Evolutionary conservation across 1,140 invertebrate species (phyloP).

Genomic region (Papilio aristodemus): DNA sequence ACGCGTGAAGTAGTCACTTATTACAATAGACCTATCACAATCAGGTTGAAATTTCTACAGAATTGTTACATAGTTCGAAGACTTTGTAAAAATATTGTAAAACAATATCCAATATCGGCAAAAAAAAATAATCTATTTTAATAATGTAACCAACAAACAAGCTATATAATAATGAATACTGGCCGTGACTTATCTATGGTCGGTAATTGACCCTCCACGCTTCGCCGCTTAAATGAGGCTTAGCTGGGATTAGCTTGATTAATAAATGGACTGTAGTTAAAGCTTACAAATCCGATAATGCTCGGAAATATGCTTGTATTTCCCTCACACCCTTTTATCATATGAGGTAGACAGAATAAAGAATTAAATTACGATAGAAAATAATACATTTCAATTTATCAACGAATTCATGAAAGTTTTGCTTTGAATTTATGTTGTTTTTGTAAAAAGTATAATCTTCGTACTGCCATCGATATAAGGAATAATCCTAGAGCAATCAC

Average conservation of each 20-base stretch:
- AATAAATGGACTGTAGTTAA: slow-evolving; percentile 7
- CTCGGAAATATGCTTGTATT: background rate
- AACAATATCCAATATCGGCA: background rate
- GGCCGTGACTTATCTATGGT: slow-evolving; percentile 19
- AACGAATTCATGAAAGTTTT: background rate
- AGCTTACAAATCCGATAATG: slow-evolving; percentile 11
- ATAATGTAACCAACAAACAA: background rate
- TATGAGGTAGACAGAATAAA: background rate
- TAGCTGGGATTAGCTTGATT: slow-evolving; percentile 11
- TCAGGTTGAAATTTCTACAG: too few relatives aligned
- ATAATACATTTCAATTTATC: too few relatives aligned
- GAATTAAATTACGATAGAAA: background rate
- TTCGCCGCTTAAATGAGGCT: slow-evolving; percentile 11
- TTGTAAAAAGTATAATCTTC: background rate
- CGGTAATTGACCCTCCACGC: slow-evolving; percentile 16
- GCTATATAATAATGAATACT: background rate
- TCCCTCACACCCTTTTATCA: background rate
- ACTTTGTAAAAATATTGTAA: too few relatives aligned
- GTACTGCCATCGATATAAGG: background rate
- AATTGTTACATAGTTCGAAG: too few relatives aligned
- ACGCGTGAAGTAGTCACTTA: too few relatives aligned
- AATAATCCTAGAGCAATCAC: background rate
- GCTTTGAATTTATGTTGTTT: background rate
- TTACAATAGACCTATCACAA: too few relatives aligned
- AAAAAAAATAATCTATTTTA: background rate